Percentiles rank a stretch among this genome's conserved stretches.
Evolutionary conservation across 2,113 vertebrate genomes (phyloP).

Genomic region (Cyprinodon brontotheroides): DNA sequence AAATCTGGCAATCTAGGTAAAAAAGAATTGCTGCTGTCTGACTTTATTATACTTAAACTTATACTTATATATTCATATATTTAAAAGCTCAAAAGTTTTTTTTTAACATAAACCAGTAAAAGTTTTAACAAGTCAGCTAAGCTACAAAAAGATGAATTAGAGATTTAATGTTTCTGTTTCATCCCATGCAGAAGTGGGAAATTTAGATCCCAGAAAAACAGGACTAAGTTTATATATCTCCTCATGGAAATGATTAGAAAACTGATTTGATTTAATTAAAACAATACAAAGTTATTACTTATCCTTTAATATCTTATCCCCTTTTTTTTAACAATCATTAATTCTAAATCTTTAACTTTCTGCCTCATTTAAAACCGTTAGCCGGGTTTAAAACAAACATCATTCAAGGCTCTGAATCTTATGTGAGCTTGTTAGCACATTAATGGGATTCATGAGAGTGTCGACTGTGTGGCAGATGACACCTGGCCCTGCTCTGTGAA

Average conservation of each 20-base stretch:
- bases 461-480: slow-evolving; percentile 56
- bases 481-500: slow-evolving; percentile 60
- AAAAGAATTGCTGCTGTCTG: neutral
- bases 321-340: neutral
- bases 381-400: slow-evolving; percentile 14
- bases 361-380: neutral
- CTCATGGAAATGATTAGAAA: neutral
- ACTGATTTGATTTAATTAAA: neutral
- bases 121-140: neutral
- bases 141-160: neutral
- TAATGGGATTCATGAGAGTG: slow-evolving; percentile 56
- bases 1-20: neutral
- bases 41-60: neutral
- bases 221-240: too few species aligned
- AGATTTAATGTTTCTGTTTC: neutral
- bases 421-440: slow-evolving; percentile 41
- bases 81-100: neutral
- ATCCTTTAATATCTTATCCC: neutral
- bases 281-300: neutral
- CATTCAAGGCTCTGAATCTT: slow-evolving; percentile 22
- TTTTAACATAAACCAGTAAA: too few species aligned
- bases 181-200: neutral
- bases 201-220: too few species aligned
- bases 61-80: too few species aligned
- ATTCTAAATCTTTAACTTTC: neutral